Base-by-base conservation (phyloP, 2,113 vertebrate species). In the Hypomesus transpacificus region DNA sequence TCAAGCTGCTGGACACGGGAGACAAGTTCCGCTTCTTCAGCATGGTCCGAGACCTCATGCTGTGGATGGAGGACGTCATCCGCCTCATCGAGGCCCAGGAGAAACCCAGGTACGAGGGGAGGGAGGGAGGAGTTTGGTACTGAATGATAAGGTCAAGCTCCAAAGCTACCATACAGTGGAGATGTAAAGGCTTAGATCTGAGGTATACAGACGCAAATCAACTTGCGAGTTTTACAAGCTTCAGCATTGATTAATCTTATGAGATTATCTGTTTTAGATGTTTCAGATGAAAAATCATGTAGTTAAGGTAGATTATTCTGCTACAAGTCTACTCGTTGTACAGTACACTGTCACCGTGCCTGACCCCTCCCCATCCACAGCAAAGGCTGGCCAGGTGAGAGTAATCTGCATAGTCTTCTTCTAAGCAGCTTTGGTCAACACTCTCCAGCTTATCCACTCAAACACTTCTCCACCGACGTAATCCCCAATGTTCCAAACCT, bases 21-120 rank as follows among this genome's bases (percentile, higher is more conserved):
- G 97, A 99, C 91, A 99, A 99, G 86, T 99, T 99, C 94, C 97
- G 97, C 62, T 99, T 99, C 90, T 96, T 99, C 91, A 99, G 95
- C 90, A 91, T 99, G 95, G 97, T 99, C 72, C 93, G 97, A 0
- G 97, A 99, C 79, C 95, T 99, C 85, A 98, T 99, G 97, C 94
- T 99, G 39, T 99, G 97, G 97, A 99, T 99, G 97, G 97, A 99
- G 71, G 96, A 98, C 0, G 96, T 98, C 24, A 98, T 98, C 87
- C 93, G 97, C 21, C 97, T 98, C 79, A 99, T 99, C 18, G 96
- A 98, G 83, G 95, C 97, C 67, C 97, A 99, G 84, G 97, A 99
- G 87, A 98, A 98, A 68, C 96, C 97, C 66, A 94, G 96, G 96
- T 97, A 86, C 1, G 20, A 0, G 9, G 18, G 54, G 54, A 18